Evolutionary conservation across 2,797 vertebrate genomes (phyloP), one percentile per base, ranked within the genome.

Genomic region (Brachyalestes nurse): DNA sequence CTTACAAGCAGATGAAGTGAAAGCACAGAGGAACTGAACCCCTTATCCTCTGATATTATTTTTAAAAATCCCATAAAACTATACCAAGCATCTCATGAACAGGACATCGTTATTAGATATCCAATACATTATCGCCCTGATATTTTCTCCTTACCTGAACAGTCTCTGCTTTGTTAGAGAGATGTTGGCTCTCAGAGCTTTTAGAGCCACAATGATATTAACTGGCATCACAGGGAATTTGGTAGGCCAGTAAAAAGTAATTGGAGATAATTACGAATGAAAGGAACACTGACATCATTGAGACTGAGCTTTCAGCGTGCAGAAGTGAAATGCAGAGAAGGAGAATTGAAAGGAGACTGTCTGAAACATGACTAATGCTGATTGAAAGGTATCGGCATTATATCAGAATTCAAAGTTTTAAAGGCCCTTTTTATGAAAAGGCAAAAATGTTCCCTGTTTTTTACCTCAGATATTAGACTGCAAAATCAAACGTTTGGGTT

Each of bases 31-130:
- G 14, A 71, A 53, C 69, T 71, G 45, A 53, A 28, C 67, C 21
- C 1, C 61, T 64, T 71, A 47, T 71, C 23, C 38, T 53, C 8
- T 55, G 13, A 5, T 88, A 21, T 80, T 88, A 89, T 89, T 81
- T 61, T 40, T 34, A 91, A 87, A 91, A 90, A 87, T 85, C 82
- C 9, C 17, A 61, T 57, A 53, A 55, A 78, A 28, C 49, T 19
- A 42, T 75, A 40, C 82, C 87, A 86, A 81, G 57, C 1, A 40
- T 82, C 83, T 83, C 5, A 60, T 79, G 14, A 40, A 12, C 21
- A 53, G 57, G 19, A 75, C 51, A 72, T 19, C 61, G 19, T 58
- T n/a, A 40, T 40, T 13, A 73, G 53, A 73, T 21, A 58, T 23
- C 42, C 5, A 57, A 17, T 34, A 72, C 55, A 12, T 25, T 17